Evolutionary conservation across 2,797 vertebrate species (phyloP), one percentile per base, ranked within the genome.

Genomic region (Crocidura indochinensis): DNA sequence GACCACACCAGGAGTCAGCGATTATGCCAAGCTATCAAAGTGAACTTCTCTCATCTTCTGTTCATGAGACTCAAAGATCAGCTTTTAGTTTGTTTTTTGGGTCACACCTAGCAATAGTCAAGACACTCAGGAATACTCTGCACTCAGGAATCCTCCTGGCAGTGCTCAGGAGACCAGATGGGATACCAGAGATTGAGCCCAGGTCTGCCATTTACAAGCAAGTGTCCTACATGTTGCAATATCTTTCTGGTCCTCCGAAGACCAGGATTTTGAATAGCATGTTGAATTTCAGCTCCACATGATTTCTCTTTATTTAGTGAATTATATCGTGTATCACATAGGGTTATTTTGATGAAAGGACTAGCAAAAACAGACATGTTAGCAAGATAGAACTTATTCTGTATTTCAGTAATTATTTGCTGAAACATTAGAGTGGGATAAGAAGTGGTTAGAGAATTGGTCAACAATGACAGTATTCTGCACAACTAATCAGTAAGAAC

Each of bases 341-440:
- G 77, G 68, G 73, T 64, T 4, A 5, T 89, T 88, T 91, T 77
- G 62, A 31, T 84, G 51, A 80, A 10, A 83, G n/a, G 60, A 51
- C 17, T 51, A 74, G 49, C 44, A 91, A 74, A 73, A 77, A 14
- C n/a, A 47, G 49, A 53, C 14, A 20, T 60, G 56, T 20, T 60
- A 60, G 56, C 17, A 20, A 60, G 17, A 60, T 60, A 17, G 15
- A 20, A 60, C 14, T 27, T 74, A 62, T 65, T 75, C 64, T 64
- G 1, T 24, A 71, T 49, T 72, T 74, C n/a, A 69, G 12, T 24
- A 10, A 68, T 12, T 27, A 7, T 87, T 92, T 89, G 49, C 3
- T 2, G 67, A 67, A 74, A 19, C 20, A 6, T 60, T 81, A 11
- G 27, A 19, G 8, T 44, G 53, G 31, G 4, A 8, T 22, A 17